Evolutionary conservation across 2,113 vertebrate genomes (phyloP).

Genomic region (Geococcyx californianus): DNA sequence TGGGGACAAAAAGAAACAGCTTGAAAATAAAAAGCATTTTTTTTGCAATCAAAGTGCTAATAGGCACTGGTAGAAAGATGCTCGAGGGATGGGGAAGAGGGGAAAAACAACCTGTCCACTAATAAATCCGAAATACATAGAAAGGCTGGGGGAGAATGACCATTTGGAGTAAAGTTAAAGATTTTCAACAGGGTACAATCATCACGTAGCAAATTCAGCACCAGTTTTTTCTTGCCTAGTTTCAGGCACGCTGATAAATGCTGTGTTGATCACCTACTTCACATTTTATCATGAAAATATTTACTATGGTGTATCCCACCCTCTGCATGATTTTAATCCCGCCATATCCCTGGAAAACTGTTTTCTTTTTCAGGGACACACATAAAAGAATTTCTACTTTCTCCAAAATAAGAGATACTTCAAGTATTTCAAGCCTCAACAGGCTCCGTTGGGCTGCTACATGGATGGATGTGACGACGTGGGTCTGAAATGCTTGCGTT

Average conservation of each 20-base stretch:
- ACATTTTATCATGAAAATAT: not conserved
- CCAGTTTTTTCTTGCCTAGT: not conserved
- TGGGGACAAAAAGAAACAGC: not conserved
- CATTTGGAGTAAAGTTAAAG: not conserved
- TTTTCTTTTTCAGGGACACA: too few relatives aligned
- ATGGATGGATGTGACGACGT: not conserved
- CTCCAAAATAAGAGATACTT: not conserved
- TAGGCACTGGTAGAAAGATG: not conserved
- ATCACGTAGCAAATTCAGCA: not conserved
- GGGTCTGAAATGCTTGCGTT: not conserved
- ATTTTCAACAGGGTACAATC: not conserved
- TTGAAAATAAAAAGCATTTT: not conserved
- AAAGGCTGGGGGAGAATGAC: not conserved
- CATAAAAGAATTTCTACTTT: not conserved
- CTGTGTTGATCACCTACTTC: fast-evolving
- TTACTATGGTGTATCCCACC: not conserved
- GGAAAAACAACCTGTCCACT: not conserved
- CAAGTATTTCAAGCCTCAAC: not conserved
- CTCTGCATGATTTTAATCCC: not conserved
- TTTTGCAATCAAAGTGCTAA: not conserved
- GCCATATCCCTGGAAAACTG: not conserved
- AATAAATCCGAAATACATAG: not conserved
- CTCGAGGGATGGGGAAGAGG: fast-evolving
- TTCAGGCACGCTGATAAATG: not conserved
- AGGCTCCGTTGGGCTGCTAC: not conserved